phyloP scores from a whole-genome alignment of 2,888 invertebrate species.

The Nezara viridula region DNA sequence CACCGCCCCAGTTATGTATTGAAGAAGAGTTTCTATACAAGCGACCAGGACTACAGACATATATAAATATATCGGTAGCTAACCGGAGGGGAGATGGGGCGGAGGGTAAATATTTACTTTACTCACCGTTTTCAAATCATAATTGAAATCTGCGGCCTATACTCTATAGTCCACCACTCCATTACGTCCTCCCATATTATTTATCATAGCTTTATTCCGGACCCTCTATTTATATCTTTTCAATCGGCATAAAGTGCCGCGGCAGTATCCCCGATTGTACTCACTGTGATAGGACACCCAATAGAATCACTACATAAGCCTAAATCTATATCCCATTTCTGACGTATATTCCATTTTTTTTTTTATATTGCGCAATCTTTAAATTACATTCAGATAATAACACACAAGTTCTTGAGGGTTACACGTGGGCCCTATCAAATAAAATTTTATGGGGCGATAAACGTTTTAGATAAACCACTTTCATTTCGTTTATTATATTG shows the following conservation, averaged over 20 bases:
- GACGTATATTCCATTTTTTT: neutral
- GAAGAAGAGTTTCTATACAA: no score
- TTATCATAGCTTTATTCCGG: conserved; percentile 16
- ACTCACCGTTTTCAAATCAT: neutral
- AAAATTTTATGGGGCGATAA: neutral
- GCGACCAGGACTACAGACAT: neutral
- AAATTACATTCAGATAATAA: neutral
- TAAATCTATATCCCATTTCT: neutral
- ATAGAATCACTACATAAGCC: neutral
- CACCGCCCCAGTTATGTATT: no score
- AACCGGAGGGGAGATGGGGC: neutral
- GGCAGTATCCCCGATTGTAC: neutral
- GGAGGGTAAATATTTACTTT: neutral
- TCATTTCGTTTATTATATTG: neutral
- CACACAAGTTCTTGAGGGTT: neutral
- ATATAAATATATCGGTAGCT: neutral
- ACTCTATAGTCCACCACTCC: neutral
- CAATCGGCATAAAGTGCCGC: neutral
- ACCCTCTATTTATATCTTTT: neutral
- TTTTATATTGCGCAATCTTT: neutral
- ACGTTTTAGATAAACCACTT: neutral
- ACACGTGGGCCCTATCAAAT: neutral
- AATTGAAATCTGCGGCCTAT: conserved; percentile 32
- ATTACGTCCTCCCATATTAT: neutral
- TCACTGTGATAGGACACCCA: neutral